Conservation (phyloP, 2,113 vertebrate species). For the Forbesichthys papilliferus region DNA sequence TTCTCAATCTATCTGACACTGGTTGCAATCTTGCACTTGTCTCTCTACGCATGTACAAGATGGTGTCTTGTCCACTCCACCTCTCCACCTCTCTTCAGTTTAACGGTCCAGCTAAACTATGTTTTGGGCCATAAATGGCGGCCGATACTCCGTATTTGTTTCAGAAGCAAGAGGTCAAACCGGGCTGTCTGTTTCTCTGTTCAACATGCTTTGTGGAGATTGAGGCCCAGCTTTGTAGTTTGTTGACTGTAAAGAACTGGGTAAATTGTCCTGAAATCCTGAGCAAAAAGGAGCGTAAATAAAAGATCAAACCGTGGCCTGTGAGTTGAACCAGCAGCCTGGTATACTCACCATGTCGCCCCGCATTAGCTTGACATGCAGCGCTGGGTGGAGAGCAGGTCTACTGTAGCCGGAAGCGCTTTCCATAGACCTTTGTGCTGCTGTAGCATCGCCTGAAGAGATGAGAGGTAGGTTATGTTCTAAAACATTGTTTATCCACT, state of each 20-base stretch:
- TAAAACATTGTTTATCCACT: background rate
- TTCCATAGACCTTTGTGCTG: constrained; percentile 29
- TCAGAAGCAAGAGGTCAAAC: constrained; percentile 51
- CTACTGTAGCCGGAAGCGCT: constrained; percentile 55
- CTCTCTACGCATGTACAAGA: background rate
- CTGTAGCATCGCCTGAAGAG: constrained; percentile 59
- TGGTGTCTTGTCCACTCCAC: constrained; percentile 11
- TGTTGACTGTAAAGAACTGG: constrained; percentile 68
- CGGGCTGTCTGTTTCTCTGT: constrained; percentile 53
- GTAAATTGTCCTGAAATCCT: constrained; percentile 74
- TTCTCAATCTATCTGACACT: constrained; percentile 15
- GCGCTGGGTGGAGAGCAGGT: constrained; percentile 35
- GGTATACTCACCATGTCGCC: constrained; percentile 66
- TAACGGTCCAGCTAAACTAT: constrained; percentile 18
- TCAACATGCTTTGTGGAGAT: constrained; percentile 64
- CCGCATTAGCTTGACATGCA: constrained; percentile 63
- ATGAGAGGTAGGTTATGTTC: constrained; percentile 8
- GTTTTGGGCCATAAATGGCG: constrained; percentile 22
- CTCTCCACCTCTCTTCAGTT: constrained; percentile 25
- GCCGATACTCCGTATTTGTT: constrained; percentile 49
- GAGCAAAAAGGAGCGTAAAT: constrained; percentile 76
- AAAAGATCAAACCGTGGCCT: constrained; percentile 76
- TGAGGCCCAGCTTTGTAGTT: constrained; percentile 68
- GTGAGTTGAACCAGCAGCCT: constrained; percentile 66
- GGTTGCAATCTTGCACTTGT: constrained; percentile 9